phyloP scores from a whole-genome alignment of 2,888 invertebrate genomes.

The Hirtodrosophila histrioides region DNA sequence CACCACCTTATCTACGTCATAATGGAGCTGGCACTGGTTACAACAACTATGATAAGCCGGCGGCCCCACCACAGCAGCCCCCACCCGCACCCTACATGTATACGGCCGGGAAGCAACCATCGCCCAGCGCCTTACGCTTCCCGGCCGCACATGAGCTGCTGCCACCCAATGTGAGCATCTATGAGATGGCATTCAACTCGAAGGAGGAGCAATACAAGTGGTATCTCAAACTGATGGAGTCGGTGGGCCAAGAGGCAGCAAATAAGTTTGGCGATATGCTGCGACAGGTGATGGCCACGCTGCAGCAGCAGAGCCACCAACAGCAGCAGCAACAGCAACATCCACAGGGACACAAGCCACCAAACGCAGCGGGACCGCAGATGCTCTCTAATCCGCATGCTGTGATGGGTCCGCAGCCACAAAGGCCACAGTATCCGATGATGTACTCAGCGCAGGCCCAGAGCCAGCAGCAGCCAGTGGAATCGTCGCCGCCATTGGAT shows the following conservation, averaged over 20 bases:
- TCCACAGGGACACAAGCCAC: constrained; percentile 60
- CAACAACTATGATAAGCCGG: constrained; percentile 81
- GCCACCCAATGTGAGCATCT: constrained; percentile 86
- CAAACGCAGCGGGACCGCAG: constrained; percentile 34
- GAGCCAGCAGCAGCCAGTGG: constrained; percentile 62
- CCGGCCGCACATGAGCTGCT: constrained; percentile 84
- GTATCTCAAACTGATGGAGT: constrained; percentile 86
- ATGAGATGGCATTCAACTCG: constrained; percentile 86
- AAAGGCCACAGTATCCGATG: constrained; percentile 72
- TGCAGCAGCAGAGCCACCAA: constrained; percentile 75
- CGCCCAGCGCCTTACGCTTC: constrained; percentile 70
- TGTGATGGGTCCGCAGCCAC: constrained; percentile 59
- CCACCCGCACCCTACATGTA: constrained; percentile 68
- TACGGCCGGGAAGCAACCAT: constrained; percentile 60
- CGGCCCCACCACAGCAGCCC: constrained; percentile 59
- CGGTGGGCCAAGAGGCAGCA: constrained; percentile 86
- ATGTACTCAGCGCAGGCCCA: constrained; percentile 64
- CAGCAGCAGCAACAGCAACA: constrained; percentile 45
- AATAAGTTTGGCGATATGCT: constrained; percentile 85
- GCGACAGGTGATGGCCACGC: constrained; percentile 81
- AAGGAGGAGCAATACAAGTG: constrained; percentile 86
- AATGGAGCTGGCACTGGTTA: constrained; percentile 62
- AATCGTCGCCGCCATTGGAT: constrained; percentile 70
- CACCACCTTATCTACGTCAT: constrained; percentile 63
- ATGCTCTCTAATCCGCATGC: constrained; percentile 64